These are phyloP conservation scores for Drosophila neutralis DNA, from an alignment of 2,888 invertebrate genomes.

Conservation along the genomic window DNA sequence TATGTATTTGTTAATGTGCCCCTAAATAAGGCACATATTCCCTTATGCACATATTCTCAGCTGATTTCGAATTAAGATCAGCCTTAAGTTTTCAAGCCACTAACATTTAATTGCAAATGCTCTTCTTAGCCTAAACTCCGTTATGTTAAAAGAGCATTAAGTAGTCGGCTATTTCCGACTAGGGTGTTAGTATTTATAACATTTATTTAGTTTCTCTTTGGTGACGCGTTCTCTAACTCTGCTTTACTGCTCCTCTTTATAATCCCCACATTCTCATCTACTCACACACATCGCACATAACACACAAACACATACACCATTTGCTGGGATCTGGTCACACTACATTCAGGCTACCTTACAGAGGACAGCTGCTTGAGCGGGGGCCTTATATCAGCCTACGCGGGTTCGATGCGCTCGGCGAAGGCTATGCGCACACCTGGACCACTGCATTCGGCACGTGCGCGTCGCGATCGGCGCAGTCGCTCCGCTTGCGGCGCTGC, in stretches of 20 bases:
- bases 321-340: slow-evolving; percentile 50
- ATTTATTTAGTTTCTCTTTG: slow-evolving; percentile 18
- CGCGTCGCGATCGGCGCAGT: slow-evolving; percentile 82
- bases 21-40: neutral
- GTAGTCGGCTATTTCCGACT: neutral
- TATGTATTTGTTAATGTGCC: neutral
- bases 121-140: neutral
- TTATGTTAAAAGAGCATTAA: neutral
- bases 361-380: slow-evolving; percentile 82
- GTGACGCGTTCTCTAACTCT: slow-evolving; percentile 35
- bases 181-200: neutral
- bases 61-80: neutral
- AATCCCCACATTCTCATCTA: slow-evolving; percentile 16
- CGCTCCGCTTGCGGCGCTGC: slow-evolving; percentile 79
- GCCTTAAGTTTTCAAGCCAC: neutral
- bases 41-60: neutral
- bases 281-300: slow-evolving; percentile 16
- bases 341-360: slow-evolving; percentile 84
- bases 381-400: slow-evolving; percentile 42
- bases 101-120: neutral
- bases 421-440: slow-evolving; percentile 78
- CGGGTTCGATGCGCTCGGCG: slow-evolving; percentile 48
- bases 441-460: slow-evolving; percentile 83
- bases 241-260: slow-evolving; percentile 14
- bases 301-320: slow-evolving; percentile 17